Base-by-base conservation (phyloP, 30 jellyfish, hydroid and myxozoan species). In the Calvadosia cruxmelitensis region DNA sequence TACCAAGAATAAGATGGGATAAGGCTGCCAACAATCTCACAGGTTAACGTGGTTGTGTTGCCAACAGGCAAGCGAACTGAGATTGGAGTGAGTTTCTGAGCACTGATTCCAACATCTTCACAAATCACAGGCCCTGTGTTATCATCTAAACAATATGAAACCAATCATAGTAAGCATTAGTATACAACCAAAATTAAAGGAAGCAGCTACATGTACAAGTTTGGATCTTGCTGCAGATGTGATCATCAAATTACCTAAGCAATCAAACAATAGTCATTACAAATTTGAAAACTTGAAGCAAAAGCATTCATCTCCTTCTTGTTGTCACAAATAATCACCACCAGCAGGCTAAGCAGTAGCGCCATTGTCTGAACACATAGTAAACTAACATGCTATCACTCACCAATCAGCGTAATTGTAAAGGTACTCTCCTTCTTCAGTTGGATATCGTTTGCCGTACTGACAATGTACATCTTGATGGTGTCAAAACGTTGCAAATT, bases 91-190 rank as follows among this genome's bases (percentile, higher is more conserved):
- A 87, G 71, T 34, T 80, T 52, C 67, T 87, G 93, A 63, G 75
- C 34, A 51, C 71, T 80, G 84, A 87, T 67, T 10, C 93, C 93
- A 13, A 74, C 49, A 27, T 87, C 94, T 62, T 87, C 89, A 68
- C 97, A 87, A 30, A 80, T 35, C 20, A 79, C 97, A 25, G 97
- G 94, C 12, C 94, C 94, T 42, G 94, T 80, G 51, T 87, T 87
- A 80, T 87, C 97, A 68, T 87, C 97, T 87, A 82, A 31, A 74
- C 3, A 23, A 29, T 30, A 67, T 31, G 16, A 1, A 63, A 63
- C 23, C 1, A 23, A 25, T 67, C n/a, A 30, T n/a, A 65, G 26
- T 10, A 10, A 36, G 28, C 74, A 35, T 15, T 3, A 7, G 10
- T 23, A 23, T 3, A 67, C 42, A 29, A 3, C 32, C 33, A 24